Evolutionary conservation across 2,888 invertebrate genomes (phyloP).

Genomic region (Erebia epiphron): DNA sequence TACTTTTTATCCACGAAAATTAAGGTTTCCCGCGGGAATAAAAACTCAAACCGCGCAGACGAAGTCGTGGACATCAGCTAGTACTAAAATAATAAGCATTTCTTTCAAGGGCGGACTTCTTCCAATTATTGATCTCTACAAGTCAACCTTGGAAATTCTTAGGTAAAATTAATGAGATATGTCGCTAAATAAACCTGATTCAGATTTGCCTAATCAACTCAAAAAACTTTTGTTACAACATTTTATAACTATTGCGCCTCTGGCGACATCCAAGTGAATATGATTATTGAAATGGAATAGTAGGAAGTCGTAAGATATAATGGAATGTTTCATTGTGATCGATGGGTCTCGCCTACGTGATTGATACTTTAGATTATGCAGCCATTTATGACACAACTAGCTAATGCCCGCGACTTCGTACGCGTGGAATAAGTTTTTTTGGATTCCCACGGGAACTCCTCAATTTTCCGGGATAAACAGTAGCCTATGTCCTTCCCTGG

Average conservation of each 20-base stretch:
- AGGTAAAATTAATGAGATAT: background rate
- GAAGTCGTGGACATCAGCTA: no score
- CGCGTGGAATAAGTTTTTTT: no score
- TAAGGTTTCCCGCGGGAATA: no score
- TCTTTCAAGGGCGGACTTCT: background rate
- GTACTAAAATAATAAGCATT: background rate
- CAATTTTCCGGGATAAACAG: no score
- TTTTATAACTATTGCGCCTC: conserved; percentile 24
- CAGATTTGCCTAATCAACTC: conserved; percentile 9
- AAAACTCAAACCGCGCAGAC: no score
- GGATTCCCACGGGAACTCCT: no score
- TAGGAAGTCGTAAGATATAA: conserved; percentile 47
- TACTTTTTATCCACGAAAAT: no score
- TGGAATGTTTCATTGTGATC: conserved; percentile 47
- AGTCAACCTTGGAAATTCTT: conserved; percentile 1
- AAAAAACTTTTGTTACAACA: conserved; percentile 1
- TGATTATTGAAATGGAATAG: conserved; percentile 32
- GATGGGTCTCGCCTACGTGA: conserved; percentile 55
- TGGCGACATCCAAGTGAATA: conserved; percentile 29
- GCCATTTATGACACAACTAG: conserved; percentile 42
- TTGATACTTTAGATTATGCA: conserved; percentile 42
- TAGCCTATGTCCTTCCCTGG: no score
- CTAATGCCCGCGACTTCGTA: no score
- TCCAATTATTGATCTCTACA: background rate
- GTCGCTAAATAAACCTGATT: background rate